These are phyloP conservation scores for Saimiri boliviensis DNA, from an alignment of 2,113 vertebrate genomes.

Conservation along the genomic window DNA sequence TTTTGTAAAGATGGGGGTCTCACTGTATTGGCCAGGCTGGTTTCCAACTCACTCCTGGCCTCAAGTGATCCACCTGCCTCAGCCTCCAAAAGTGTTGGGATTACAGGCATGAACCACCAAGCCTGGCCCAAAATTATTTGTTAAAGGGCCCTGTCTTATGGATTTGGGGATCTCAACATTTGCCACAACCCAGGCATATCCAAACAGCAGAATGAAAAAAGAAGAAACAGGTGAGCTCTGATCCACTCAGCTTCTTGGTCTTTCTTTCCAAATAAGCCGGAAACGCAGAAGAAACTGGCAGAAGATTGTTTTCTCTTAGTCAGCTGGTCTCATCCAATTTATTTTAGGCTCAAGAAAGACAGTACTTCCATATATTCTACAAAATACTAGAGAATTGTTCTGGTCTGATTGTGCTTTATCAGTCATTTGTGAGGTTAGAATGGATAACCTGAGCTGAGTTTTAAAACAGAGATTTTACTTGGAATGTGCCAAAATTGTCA, in stretches of 20 bases:
- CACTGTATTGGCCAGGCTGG: no score
- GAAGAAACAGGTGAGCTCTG: not conserved
- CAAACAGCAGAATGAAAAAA: not conserved
- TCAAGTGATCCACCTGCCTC: no score
- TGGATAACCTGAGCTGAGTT: not conserved
- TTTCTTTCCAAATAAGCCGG: not conserved
- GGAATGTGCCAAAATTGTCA: not conserved
- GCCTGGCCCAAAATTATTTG: not conserved
- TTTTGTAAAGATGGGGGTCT: no score
- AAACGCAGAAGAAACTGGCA: not conserved
- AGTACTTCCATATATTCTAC: not conserved
- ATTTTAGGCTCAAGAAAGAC: not conserved
- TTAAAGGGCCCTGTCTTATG: not conserved
- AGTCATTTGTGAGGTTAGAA: not conserved
- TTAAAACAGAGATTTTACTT: not conserved
- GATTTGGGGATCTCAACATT: not conserved
- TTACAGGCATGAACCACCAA: no score
- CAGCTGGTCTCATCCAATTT: not conserved
- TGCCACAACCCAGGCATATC: not conserved
- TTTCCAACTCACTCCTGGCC: no score
- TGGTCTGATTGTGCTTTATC: not conserved
- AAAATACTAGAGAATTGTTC: not conserved
- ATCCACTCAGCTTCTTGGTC: not conserved
- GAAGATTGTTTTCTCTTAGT: not conserved
- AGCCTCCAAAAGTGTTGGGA: no score